Conservation (phyloP, 2,888 invertebrate species). For the Heteropelma amictum region DNA sequence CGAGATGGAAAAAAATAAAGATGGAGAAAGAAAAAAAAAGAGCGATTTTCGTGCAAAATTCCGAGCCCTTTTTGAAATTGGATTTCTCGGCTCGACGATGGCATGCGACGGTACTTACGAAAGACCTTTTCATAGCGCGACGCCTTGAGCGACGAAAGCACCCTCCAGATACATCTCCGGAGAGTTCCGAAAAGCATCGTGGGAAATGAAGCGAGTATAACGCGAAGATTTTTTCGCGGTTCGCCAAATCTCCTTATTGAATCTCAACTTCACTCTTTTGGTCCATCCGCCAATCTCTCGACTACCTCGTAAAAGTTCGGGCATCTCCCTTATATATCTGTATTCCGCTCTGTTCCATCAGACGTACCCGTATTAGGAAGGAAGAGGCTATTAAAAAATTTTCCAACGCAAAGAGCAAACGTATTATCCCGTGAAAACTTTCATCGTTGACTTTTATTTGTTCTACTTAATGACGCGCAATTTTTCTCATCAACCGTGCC, state of each 20-base stretch:
- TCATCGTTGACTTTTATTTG: too few species aligned
- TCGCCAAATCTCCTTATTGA: conserved; percentile 52
- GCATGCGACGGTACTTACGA: conserved; percentile 47
- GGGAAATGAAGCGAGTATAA: conserved; percentile 50
- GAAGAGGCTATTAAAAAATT: too few species aligned
- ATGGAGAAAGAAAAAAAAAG: not conserved
- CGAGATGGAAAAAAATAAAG: not conserved
- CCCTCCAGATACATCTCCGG: conserved; percentile 7
- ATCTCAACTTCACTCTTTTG: conserved; percentile 33
- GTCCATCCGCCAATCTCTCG: not conserved
- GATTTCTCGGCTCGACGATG: conserved; percentile 44
- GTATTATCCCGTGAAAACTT: too few species aligned
- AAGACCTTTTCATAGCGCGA: conserved; percentile 50
- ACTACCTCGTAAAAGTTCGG: not conserved
- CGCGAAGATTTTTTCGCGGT: conserved; percentile 46
- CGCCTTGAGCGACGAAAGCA: conserved; percentile 25
- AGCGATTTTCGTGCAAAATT: conserved; percentile 44
- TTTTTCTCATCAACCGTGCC: too few species aligned
- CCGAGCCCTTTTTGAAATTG: conserved; percentile 53
- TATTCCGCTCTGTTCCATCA: too few species aligned
- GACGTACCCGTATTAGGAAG: too few species aligned
- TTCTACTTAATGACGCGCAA: too few species aligned
- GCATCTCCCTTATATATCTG: not conserved
- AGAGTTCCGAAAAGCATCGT: conserved; percentile 31
- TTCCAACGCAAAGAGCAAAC: too few species aligned